Percentiles rank a stretch among this genome's conserved stretches.
Conservation (phyloP, 2,888 invertebrate species). For the Macropis europaea region DNA sequence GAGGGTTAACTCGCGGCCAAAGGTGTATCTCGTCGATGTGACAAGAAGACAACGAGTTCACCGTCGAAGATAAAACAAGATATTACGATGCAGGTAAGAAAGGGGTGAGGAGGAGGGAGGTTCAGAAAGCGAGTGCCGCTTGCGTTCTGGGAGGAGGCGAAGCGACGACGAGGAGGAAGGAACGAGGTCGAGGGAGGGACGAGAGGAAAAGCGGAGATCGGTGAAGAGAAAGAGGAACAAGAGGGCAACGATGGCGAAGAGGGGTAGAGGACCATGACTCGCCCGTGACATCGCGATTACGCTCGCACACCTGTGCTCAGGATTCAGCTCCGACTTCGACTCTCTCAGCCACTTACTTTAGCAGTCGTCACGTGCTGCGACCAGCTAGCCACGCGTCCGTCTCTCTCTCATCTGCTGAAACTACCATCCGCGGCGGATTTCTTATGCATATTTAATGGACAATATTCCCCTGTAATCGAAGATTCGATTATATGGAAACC, state of each 20-base stretch:
- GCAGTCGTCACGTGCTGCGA: conserved; percentile 75
- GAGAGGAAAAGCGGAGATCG: conserved; percentile 35
- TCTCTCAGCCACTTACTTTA: conserved; percentile 75
- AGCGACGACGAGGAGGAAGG: conserved; percentile 27
- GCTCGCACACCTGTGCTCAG: conserved; percentile 76
- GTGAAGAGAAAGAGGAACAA: conserved; percentile 32
- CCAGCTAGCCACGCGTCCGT: conserved; percentile 54
- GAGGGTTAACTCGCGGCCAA: not conserved
- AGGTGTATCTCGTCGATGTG: conserved; percentile 45
- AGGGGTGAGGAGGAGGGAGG: conserved; percentile 38
- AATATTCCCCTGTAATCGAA: not conserved
- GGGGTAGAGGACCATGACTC: conserved; percentile 70
- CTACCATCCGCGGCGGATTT: not conserved
- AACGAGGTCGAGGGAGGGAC: conserved; percentile 38
- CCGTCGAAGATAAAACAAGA: conserved; percentile 63
- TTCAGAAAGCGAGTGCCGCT: conserved; percentile 38
- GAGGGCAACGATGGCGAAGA: conserved; percentile 21
- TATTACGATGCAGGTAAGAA: conserved; percentile 56
- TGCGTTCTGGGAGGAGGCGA: conserved; percentile 11
- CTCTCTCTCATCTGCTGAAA: conserved; percentile 23
- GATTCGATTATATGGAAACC: not conserved
- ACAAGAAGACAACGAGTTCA: conserved; percentile 58
- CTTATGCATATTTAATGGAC: not conserved
- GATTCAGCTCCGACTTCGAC: conserved; percentile 63
- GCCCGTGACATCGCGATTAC: conserved; percentile 79